A percentile compares a stretch with the other conserved stretches of the same genome.
phyloP scores from a whole-genome alignment of 2,888 invertebrate species.

The Callinectes sapidus region DNA sequence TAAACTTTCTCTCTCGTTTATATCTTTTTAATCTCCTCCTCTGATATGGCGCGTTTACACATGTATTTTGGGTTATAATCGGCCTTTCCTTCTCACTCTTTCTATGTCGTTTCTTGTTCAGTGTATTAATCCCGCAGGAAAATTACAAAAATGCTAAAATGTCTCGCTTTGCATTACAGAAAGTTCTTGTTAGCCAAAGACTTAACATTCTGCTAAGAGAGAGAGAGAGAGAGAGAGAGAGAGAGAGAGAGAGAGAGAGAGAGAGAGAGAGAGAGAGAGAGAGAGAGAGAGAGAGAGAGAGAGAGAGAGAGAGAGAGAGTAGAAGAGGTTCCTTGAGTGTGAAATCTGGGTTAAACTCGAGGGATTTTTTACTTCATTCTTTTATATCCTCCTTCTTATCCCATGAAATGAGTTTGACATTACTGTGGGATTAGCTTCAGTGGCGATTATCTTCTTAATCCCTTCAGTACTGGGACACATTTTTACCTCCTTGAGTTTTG shows the following conservation, averaged over 20 bases:
- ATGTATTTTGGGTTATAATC: not conserved
- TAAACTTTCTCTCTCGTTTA: not conserved
- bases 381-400: not conserved
- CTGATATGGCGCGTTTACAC: not conserved
- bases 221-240: too few species aligned
- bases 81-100: not conserved
- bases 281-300: not conserved
- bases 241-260: too few species aligned
- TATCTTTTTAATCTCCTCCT: not conserved
- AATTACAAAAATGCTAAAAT: not conserved
- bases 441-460: not conserved
- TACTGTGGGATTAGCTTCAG: not conserved
- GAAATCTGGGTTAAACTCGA: not conserved
- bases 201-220: not conserved
- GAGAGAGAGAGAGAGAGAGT: not conserved
- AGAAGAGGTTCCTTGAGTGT: not conserved
- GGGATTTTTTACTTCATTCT: not conserved
- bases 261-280: too few species aligned
- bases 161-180: not conserved
- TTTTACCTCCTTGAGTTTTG: not conserved
- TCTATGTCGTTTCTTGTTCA: not conserved
- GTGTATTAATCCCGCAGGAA: not conserved
- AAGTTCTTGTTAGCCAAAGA: not conserved
- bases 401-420: not conserved
- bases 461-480: not conserved